phyloP scores from a whole-genome alignment of 2,113 vertebrate genomes.

The Ciconia stormi region DNA sequence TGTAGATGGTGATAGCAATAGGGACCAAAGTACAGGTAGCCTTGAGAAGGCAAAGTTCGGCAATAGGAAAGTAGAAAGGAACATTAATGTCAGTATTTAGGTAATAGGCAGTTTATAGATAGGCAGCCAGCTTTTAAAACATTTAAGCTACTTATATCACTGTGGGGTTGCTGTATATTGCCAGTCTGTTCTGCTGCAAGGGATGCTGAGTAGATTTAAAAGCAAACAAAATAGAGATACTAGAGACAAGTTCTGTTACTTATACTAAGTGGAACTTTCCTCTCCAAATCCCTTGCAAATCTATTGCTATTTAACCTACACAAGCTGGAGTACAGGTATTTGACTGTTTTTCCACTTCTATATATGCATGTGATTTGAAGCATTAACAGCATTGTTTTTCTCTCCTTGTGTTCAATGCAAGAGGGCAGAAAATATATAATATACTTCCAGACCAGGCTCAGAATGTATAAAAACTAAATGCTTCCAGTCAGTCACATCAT shows the following conservation, averaged over 20 bases:
- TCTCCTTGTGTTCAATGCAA: not conserved
- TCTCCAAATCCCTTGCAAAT: not conserved
- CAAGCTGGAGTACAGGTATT: not conserved
- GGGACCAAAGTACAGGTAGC: not conserved
- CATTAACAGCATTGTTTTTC: not conserved
- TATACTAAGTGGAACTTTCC: not conserved
- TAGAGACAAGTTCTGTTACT: not conserved
- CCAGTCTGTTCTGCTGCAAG: not conserved
- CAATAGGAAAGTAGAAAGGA: not conserved
- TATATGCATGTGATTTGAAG: not conserved
- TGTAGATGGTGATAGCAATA: not conserved
- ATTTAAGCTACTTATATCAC: not conserved
- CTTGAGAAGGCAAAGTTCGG: not conserved
- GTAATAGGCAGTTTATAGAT: not conserved
- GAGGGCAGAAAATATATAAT: not conserved
- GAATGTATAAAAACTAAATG: not conserved
- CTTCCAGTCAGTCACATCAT: not conserved
- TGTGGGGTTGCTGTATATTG: not conserved
- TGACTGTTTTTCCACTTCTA: not conserved
- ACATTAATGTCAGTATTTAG: not conserved
- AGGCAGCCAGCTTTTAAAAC: not conserved
- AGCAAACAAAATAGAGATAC: not conserved
- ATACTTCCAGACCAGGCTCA: not conserved
- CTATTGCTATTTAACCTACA: not conserved
- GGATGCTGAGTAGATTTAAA: not conserved